These are phyloP conservation scores for fruit fly (Drosophila melanogaster) DNA, from an alignment of 1,140 invertebrate genomes.

Conservation along the genomic window Release_6_plus_ISO1_MT NT_033777.3:24025501-24026000, in stretches of 20 bases:
- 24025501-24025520: conserved; percentile 36
- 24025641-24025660: conserved; percentile 37
- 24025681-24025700: conserved; percentile 12
- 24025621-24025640: conserved; percentile 35
- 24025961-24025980: conserved; percentile 16
- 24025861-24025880: neutral
- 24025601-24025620: neutral
- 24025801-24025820: conserved; percentile 15
- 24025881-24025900: conserved; percentile 30
- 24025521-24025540: conserved; percentile 67
- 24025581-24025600: conserved; percentile 6
- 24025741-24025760: conserved; percentile 43
- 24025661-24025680: conserved; percentile 10
- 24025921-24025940: conserved; percentile 23
- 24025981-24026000: conserved; percentile 36
- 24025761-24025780: conserved; percentile 27
- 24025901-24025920: conserved; percentile 15
- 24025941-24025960: neutral
- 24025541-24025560: conserved; percentile 22
- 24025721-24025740: conserved; percentile 41
- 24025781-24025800: conserved; percentile 20
- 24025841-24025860: conserved; percentile 1
- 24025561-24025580: neutral
- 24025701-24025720: conserved; percentile 45
- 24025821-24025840: conserved; percentile 39